Conservation (phyloP, 1,140 invertebrate genomes). For the Pachypeltis micranthus region DNA sequence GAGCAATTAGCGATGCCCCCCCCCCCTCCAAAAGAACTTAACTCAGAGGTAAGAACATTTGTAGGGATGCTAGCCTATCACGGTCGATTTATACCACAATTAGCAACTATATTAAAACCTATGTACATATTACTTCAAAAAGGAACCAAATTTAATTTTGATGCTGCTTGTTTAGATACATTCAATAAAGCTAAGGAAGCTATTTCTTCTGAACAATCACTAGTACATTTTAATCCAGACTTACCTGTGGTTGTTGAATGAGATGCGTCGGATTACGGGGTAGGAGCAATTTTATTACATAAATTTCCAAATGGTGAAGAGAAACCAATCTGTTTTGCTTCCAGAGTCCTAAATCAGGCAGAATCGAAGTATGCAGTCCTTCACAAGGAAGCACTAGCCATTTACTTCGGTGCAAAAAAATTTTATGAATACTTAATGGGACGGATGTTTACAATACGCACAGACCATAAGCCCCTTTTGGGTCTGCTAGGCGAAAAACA, state of each 20-base stretch:
- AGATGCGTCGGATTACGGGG: constrained; percentile 28
- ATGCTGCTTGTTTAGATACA: background rate
- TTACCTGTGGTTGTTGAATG: constrained; percentile 26
- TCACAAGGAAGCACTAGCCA: constrained; percentile 40
- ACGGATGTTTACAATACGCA: constrained; percentile 31
- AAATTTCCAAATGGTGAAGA: constrained; percentile 28
- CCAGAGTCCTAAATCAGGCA: constrained; percentile 32
- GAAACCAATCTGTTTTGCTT: constrained; percentile 35
- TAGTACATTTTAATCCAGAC: constrained; percentile 31
- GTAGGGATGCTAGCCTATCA: constrained; percentile 32
- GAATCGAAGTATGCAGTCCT: constrained; percentile 41
- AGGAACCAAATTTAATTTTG: background rate
- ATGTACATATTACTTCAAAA: constrained; percentile 6
- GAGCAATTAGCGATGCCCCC: constrained; percentile 26
- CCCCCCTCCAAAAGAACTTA: constrained; percentile 25
- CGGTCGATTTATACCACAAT: constrained; percentile 29
- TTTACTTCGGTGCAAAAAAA: constrained; percentile 39
- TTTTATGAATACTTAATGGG: constrained; percentile 38
- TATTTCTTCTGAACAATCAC: constrained; percentile 21
- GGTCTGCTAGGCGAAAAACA: constrained; percentile 29
- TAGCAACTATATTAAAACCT: constrained; percentile 20
- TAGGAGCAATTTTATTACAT: constrained; percentile 25
- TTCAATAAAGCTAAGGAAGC: too few species aligned
- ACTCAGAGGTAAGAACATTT: constrained; percentile 28
- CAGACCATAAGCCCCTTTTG: constrained; percentile 38